These are phyloP conservation scores for Mythimna pallens DNA, from an alignment of 2,888 invertebrate species.

Conservation along the genomic window DNA sequence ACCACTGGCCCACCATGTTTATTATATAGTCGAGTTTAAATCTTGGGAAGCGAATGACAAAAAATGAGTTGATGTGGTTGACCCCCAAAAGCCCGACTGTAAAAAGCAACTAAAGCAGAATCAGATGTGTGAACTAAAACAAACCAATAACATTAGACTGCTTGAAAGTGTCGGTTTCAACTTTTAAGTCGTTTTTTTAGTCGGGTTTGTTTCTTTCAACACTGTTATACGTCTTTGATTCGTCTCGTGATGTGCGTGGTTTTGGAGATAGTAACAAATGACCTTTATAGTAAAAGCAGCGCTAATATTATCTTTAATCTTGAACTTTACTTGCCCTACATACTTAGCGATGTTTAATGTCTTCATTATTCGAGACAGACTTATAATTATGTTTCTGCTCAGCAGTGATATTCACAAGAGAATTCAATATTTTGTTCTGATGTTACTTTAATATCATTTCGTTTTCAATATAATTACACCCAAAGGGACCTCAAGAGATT, in stretches of 20 bases:
- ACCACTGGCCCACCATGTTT: too few relatives aligned
- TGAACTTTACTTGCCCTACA: conserved; percentile 9
- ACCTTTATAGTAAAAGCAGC: neutral
- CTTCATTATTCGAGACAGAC: conserved; percentile 5
- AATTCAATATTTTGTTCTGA: conserved; percentile 28
- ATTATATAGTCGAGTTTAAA: neutral
- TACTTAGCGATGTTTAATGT: neutral
- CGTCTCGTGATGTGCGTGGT: neutral
- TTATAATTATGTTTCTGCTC: neutral
- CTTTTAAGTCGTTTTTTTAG: too few relatives aligned
- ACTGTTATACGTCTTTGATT: neutral
- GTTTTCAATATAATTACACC: conserved; percentile 2
- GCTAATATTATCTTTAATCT: conserved; percentile 4
- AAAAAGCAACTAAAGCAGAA: too few relatives aligned
- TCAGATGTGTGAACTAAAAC: too few relatives aligned
- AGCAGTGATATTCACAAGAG: neutral
- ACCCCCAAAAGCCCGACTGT: neutral
- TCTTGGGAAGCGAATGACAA: conserved; percentile 2
- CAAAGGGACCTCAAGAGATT: neutral
- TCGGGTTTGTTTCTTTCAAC: neutral
- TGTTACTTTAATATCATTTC: conserved; percentile 14
- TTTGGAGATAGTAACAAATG: neutral
- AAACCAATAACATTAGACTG: too few relatives aligned
- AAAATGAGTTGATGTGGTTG: neutral
- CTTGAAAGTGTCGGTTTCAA: neutral